Percentiles rank a stretch among this genome's conserved stretches.
Conservation (phyloP, 2,113 vertebrate genomes). For the Myocastor coypus region DNA sequence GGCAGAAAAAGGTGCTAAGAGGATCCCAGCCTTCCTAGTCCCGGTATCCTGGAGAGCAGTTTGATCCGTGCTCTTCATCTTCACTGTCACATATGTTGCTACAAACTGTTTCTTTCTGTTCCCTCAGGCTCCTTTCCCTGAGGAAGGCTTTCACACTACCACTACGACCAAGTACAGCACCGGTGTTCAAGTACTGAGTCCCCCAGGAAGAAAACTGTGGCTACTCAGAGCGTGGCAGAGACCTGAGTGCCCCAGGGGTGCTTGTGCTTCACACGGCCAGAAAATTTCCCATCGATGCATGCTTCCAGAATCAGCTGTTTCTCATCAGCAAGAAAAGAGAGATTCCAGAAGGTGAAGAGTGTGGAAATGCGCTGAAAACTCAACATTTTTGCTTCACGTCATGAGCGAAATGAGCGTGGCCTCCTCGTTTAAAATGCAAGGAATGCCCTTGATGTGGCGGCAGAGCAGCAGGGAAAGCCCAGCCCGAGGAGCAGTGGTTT, state of each 20-base stretch:
- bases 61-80: constrained; percentile 17
- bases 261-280: constrained; percentile 60
- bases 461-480: too few species aligned
- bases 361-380: constrained; percentile 84
- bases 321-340: constrained; percentile 83
- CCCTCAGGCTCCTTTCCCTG: not conserved
- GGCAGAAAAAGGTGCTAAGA: not conserved
- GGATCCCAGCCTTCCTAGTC: not conserved
- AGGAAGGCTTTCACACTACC: constrained; percentile 34
- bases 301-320: constrained; percentile 83
- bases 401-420: constrained; percentile 84
- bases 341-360: constrained; percentile 85
- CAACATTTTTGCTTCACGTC: constrained; percentile 83
- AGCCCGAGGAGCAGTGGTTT: constrained; percentile 77
- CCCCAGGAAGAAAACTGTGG: constrained; percentile 41
- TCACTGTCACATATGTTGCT: not conserved
- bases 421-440: constrained; percentile 81
- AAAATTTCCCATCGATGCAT: constrained; percentile 75
- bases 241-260: constrained; percentile 59
- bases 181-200: constrained; percentile 48
- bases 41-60: too few species aligned
- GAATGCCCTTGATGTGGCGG: constrained; percentile 87
- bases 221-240: not conserved
- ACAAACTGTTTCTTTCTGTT: not conserved
- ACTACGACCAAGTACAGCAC: not conserved